phyloP scores from a whole-genome alignment of 2,113 vertebrate species.

The Elephas maximus region DNA sequence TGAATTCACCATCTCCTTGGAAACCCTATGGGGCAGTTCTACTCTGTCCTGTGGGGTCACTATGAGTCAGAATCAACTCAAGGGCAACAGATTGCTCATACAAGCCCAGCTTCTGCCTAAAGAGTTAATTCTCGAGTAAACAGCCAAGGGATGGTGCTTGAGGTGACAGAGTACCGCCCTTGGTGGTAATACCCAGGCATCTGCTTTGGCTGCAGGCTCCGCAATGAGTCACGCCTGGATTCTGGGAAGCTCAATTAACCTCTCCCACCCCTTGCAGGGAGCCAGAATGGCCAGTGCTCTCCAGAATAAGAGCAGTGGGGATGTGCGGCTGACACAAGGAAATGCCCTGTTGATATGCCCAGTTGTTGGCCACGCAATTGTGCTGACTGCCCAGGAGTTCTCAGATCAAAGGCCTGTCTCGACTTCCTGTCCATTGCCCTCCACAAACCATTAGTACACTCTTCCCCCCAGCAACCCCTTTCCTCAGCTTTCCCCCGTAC shows the following conservation, averaged over 20 bases:
- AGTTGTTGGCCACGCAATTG: no score
- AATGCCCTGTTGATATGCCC: not conserved
- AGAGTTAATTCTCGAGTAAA: slow-evolving; percentile 5
- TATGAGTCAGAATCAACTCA: no score
- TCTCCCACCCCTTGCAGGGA: not conserved
- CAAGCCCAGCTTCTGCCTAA: not conserved
- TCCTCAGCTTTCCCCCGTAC: not conserved
- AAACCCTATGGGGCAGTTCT: no score
- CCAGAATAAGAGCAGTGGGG: accelerated
- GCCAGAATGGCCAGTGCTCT: not conserved
- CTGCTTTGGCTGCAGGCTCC: not conserved
- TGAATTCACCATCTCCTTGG: no score
- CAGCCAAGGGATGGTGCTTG: not conserved
- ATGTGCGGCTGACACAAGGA: not conserved
- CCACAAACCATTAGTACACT: not conserved
- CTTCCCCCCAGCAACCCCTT: not conserved
- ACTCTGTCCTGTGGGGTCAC: no score
- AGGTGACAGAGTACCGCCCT: not conserved
- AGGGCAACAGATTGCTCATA: not conserved
- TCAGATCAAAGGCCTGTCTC: not conserved
- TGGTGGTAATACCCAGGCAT: not conserved
- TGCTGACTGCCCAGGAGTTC: not conserved
- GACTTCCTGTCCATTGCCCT: not conserved
- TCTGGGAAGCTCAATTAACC: not conserved
- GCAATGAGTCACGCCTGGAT: not conserved